Evolutionary conservation across 2,113 vertebrate genomes (phyloP).

Genomic region (Eptatretus burgeri): DNA sequence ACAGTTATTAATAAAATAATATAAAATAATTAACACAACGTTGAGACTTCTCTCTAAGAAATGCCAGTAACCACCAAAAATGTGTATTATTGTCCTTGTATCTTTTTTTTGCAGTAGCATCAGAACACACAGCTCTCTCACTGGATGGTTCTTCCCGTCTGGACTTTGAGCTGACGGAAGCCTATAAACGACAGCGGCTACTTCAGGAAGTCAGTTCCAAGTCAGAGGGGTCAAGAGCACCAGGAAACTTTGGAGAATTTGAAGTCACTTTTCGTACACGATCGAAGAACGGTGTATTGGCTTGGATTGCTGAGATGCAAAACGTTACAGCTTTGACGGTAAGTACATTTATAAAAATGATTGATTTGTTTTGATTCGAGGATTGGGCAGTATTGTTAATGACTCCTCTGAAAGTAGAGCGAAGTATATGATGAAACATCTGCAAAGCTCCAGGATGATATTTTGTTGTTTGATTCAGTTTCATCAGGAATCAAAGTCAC

Average conservation of each 20-base stretch:
- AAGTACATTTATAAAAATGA: slow-evolving; percentile 11
- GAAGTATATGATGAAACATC: too few relatives aligned
- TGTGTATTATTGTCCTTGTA: background rate
- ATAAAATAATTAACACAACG: too few relatives aligned
- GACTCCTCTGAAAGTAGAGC: too few relatives aligned
- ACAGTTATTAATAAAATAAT: too few relatives aligned
- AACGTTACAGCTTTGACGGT: slow-evolving; percentile 88
- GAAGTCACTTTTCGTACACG: slow-evolving; percentile 61
- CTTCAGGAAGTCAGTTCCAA: slow-evolving; percentile 13
- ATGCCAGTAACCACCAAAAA: too few relatives aligned
- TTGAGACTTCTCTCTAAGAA: too few relatives aligned
- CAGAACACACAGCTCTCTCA: slow-evolving; percentile 51
- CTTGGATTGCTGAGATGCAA: slow-evolving; percentile 66
- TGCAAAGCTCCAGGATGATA: too few relatives aligned
- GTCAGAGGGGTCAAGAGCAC: slow-evolving; percentile 9
- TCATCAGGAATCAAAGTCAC: too few relatives aligned
- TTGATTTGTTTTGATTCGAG: slow-evolving; percentile 12
- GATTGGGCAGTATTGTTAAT: too few relatives aligned
- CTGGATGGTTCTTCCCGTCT: slow-evolving; percentile 55
- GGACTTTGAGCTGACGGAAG: slow-evolving; percentile 49
- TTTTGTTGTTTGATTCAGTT: too few relatives aligned
- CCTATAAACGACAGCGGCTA: slow-evolving; percentile 38
- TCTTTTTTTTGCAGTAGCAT: slow-evolving; percentile 24
- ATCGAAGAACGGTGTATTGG: slow-evolving; percentile 42
- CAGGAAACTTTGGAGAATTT: slow-evolving; percentile 25